A percentile compares a stretch with the other conserved stretches of the same genome.
Conservation (phyloP, 2,888 invertebrate genomes). For the Hyppa rectilinea region DNA sequence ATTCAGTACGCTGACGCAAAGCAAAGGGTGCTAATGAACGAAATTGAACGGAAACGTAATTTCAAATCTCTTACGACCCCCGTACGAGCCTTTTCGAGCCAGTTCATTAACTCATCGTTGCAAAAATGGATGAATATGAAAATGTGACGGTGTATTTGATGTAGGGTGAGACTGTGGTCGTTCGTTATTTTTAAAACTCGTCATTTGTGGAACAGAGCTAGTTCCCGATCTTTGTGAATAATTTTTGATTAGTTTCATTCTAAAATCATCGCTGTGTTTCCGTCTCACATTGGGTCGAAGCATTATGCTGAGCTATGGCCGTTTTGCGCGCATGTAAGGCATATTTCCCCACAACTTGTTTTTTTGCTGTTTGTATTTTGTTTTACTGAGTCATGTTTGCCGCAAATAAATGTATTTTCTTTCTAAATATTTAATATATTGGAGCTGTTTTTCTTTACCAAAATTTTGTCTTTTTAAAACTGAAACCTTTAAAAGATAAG, state of each 20-base stretch:
- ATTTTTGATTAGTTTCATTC: no score
- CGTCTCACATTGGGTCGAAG: no score
- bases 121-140: constrained; percentile 37
- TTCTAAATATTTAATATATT: no score
- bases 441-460: neutral
- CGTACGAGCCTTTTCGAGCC: constrained; percentile 21
- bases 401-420: no score
- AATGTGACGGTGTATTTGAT: constrained; percentile 13
- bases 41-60: constrained; percentile 79
- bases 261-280: no score
- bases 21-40: constrained; percentile 76
- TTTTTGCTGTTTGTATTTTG: no score
- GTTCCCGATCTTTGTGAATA: no score
- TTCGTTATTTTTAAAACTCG: neutral
- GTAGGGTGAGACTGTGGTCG: neutral
- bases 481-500: neutral
- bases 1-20: constrained; percentile 50
- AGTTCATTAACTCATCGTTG: constrained; percentile 50
- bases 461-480: neutral
- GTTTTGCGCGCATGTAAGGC: no score
- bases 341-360: no score
- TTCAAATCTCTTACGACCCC: constrained; percentile 69
- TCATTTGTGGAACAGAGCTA: neutral
- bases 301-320: no score
- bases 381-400: no score